Conservation (phyloP, 2,797 vertebrate species). For the Xyrichtys novacula region DNA sequence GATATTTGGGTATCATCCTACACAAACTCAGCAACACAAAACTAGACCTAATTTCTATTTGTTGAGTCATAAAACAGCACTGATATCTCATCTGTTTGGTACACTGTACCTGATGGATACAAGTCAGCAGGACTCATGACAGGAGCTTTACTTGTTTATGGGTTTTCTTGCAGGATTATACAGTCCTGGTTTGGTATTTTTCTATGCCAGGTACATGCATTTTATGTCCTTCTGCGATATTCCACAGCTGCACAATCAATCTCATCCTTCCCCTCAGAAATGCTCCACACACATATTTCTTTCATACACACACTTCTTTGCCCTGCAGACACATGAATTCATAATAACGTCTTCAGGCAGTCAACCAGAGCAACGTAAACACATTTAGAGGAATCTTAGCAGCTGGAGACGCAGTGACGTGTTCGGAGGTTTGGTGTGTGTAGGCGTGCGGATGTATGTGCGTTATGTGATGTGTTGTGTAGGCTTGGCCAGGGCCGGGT, state of each 20-base stretch:
- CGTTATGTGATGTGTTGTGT: constrained; percentile 29
- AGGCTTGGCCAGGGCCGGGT: constrained; percentile 44
- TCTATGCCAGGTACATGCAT: constrained; percentile 25
- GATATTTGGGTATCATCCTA: too few species aligned
- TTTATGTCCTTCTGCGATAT: constrained; percentile 20
- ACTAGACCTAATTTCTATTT: background rate
- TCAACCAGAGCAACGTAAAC: constrained; percentile 68
- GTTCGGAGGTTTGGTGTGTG: constrained; percentile 19
- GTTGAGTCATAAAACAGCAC: background rate
- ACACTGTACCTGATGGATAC: background rate
- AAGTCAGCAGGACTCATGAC: constrained; percentile 8
- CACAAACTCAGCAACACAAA: too few species aligned
- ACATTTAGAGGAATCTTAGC: constrained; percentile 66
- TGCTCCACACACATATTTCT: constrained; percentile 41
- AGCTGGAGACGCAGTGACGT: constrained; percentile 47
- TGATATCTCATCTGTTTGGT: background rate
- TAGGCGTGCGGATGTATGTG: constrained; percentile 15
- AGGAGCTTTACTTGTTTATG: constrained; percentile 8
- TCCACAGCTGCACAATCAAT: constrained; percentile 46
- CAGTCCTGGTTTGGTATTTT: constrained; percentile 19
- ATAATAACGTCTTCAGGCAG: constrained; percentile 69
- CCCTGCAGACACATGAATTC: constrained; percentile 70
- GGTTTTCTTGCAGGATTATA: constrained; percentile 21
- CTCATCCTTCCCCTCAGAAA: constrained; percentile 29
- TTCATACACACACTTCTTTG: constrained; percentile 26